Evolutionary conservation across 2,797 vertebrate species (phyloP), one percentile per base, ranked within the genome.

Genomic region (Channa striata): DNA sequence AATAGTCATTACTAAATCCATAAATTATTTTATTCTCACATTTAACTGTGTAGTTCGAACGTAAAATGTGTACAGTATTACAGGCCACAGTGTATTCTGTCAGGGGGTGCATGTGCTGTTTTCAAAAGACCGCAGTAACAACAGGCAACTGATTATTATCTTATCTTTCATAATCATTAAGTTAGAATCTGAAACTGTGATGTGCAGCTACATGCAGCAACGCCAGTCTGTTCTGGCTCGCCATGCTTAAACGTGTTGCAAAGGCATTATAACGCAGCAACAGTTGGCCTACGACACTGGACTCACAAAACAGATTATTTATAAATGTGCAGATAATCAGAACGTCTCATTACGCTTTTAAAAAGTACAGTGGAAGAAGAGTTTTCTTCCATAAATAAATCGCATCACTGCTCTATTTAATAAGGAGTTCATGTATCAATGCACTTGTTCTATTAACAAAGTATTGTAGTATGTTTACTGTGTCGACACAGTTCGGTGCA

Each of bases 391-490:
- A 62, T 51, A 23, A 53, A 53, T 51, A 20, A 52, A 21, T 11
- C 1, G 21, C 21, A 48, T 50, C 64, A 81, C 69, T 51, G 36
- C 47, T 72, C 82, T 52, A 80, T 74, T 61, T 44, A 54, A 80
- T 58, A 48, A 70, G 67, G 56, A 19, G 5, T 9, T 57, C 36
- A 63, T 40, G 49, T 65, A 50, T 67, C 65, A 68, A 37, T 51
- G 43, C 57, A 54, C 52, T 49, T 77, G 46, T 64, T 81, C 17
- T 43, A 30, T 69, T 66, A 65, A 68, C 40, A 54, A 10, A 19
- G 20, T 63, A 61, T 19, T 50, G 54, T 59, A 46, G 48, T 57
- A 19, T 47, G 54, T 74, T 86, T 77, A 20, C 81, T 73, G 70
- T 13, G 2, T 37, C 54, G 56, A 66, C 61, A 50, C 54, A 47